Base-by-base conservation (phyloP, 2,797 vertebrate genomes). In the Jordanella pulchra region DNA sequence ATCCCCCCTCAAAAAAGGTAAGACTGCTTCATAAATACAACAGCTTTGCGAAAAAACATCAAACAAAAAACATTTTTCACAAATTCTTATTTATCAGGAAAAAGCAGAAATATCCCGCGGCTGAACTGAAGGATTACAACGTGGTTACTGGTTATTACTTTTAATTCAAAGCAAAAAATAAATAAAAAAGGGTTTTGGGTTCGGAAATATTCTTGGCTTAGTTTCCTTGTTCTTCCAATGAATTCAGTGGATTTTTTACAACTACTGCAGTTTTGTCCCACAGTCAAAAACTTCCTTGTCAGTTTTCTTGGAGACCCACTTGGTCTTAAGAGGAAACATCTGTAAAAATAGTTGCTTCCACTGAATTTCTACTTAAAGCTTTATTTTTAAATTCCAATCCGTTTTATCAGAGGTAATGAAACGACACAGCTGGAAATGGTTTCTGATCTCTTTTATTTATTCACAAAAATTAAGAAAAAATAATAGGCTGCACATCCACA, bases 31-130 rank as follows among this genome's bases (percentile, higher is more conserved):
- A 88, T 51, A 70, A 39, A 42, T 55, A 69, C 81, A 76, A 76
- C 70, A 84, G 73, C 89, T 87, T 73, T 86, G 75, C 87, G 78
- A 82, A 88, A 56, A 56, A 30, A 56, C 54, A 56, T 1, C n/a
- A n/a, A n/a, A 27, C 28, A 0, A 3, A 30, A 18, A 30, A 56
- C 28, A 56, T 30, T 56, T 15, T 27, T 58, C 55, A 32, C 28
- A 56, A 56, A 30, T 13, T 17, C 54, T 18, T 73, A 85, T 84
- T 87, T 83, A 47, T 82, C 80, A 78, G 78, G 50, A 86, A 81
- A 76, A 83, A 81, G 65, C 0, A 6, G 63, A 32, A 18, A 32
- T 32, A 44, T 3, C 61, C 12, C 1, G 39, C 17, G 18, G 21
- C 30, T 21, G 56, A 60, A 30, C 18, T 32, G 28, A 2, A 60